Base-by-base conservation (phyloP, 2,113 vertebrate genomes). In the Sterrhoptilus dennistouni region DNA sequence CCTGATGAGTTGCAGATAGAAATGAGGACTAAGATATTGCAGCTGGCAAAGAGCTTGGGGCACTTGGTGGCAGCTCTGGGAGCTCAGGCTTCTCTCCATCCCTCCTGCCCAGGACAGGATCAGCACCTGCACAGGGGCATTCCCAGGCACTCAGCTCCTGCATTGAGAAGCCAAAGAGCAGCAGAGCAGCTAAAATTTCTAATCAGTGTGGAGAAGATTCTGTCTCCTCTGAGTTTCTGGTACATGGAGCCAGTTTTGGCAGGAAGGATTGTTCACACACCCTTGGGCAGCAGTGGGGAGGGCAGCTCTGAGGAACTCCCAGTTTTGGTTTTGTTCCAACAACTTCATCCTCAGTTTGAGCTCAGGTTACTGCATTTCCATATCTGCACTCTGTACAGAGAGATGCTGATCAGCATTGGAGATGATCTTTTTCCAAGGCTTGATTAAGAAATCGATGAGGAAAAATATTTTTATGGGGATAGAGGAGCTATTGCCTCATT, bases 11-110 rank as follows among this genome's bases (percentile, higher is more conserved):
- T 61, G 29, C 63, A 74, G 74, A 64, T 16, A 63, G 54, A 24
- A 25, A 21, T 40, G 3, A 44, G 18, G 35, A 42, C 38, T 50
- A 6, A 1, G 35, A 4, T 11, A 3, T 31, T 42, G 0, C 1
- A 33, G 16, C 5, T 80, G 86, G 53, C 76, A 44, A 19, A 9
- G 14, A 11, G 6, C 12, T 8, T 19, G 8, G 42, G 31, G 49
- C 20, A 1, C 33, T n/a, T 17, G 65, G 75, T 11, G 75, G 6
- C 27, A 47, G 23, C 40, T 63, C n/a, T 31, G 69, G 1, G 9
- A 23, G 24, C 66, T 29, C 18, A 3, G 38, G 38, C 49, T 40
- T 16, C 21, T 36, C 17, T 4, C 10, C 59, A 18, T 5, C 7
- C 19, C 8, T 2, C 0, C 8, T 13, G 33, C 9, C 0, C 3